Conservation (phyloP, 2,113 vertebrate species). For the Brachirus orientalis region DNA sequence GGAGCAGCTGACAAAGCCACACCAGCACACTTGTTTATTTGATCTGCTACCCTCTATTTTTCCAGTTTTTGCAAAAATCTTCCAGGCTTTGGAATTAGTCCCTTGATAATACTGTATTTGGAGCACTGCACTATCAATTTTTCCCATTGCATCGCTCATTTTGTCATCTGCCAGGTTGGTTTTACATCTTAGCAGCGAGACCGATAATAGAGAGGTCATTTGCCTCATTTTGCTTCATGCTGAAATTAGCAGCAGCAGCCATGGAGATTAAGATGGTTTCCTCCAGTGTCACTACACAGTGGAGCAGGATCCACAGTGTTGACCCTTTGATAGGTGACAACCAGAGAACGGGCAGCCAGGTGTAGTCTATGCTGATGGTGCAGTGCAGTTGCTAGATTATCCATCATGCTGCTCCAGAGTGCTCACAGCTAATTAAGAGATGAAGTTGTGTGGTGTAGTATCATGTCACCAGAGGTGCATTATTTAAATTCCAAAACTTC, state of each 20-base stretch:
- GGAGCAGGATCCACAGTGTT: conserved; percentile 43
- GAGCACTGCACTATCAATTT: not conserved
- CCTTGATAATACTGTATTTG: not conserved
- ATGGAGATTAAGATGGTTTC: conserved; percentile 51
- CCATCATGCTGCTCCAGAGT: conserved; percentile 54
- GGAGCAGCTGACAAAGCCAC: conserved; percentile 30
- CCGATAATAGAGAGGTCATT: conserved; percentile 39
- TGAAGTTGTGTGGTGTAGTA: conserved; percentile 33
- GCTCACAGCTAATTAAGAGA: conserved; percentile 64
- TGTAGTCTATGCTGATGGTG: conserved; percentile 58
- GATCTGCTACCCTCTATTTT: not conserved
- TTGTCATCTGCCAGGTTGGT: conserved; percentile 19
- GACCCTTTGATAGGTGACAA: conserved; percentile 64
- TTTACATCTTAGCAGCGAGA: conserved; percentile 24
- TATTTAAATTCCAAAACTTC: conserved; percentile 39
- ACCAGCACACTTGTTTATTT: not conserved
- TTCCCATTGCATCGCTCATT: conserved; percentile 1
- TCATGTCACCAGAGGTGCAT: conserved; percentile 24
- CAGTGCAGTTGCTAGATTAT: conserved; percentile 70
- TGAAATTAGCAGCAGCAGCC: conserved; percentile 28
- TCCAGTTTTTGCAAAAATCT: not conserved
- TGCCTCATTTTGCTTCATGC: conserved; percentile 31
- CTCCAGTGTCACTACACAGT: conserved; percentile 35
- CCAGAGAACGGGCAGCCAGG: conserved; percentile 45
- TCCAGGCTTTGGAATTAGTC: not conserved